A percentile compares a stretch with the other conserved stretches of the same genome.
Conservation (phyloP, 2,888 invertebrate genomes). For the Steinernema carpocapsae region DNA sequence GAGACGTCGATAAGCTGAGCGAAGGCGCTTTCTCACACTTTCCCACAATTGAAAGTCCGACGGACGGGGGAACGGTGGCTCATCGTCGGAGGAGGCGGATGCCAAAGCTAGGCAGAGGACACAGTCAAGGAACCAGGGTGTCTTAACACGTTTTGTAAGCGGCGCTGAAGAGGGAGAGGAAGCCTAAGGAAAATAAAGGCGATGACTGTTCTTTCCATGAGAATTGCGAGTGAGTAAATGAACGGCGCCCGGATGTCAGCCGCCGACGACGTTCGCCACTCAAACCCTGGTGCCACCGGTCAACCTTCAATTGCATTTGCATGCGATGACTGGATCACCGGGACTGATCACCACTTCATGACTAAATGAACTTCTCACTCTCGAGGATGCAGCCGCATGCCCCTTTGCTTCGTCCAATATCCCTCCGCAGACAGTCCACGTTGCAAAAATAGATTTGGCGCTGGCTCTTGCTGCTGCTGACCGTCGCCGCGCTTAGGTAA, state of each 20-base stretch:
- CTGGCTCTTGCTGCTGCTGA: no score
- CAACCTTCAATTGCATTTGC: conserved; percentile 33
- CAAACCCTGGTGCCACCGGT: conserved; percentile 24
- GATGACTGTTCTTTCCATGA: conserved; percentile 33
- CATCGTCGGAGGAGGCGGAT: conserved; percentile 14
- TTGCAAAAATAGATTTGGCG: no score
- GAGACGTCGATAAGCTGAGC: conserved; percentile 13
- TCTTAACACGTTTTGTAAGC: conserved; percentile 28
- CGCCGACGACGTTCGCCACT: conserved; percentile 20
- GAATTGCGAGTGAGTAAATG: conserved; percentile 33
- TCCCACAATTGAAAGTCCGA: conserved; percentile 27
- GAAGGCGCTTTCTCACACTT: conserved; percentile 19
- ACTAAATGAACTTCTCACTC: background rate
- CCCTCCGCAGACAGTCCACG: no score
- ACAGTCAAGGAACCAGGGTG: background rate
- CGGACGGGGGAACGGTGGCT: conserved; percentile 12
- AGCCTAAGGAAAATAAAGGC: conserved; percentile 29
- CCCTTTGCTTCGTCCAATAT: no score
- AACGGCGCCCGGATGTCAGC: conserved; percentile 34
- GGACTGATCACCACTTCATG: background rate
- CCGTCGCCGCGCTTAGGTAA: no score
- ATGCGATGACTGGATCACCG: conserved; percentile 26
- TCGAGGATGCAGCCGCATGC: background rate
- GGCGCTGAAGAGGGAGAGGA: conserved; percentile 25
- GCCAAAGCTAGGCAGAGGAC: conserved; percentile 6